Percentiles rank a stretch among this genome's conserved stretches.
Conservation (phyloP, 2,888 invertebrate genomes). For the Apotomis betuletana region DNA sequence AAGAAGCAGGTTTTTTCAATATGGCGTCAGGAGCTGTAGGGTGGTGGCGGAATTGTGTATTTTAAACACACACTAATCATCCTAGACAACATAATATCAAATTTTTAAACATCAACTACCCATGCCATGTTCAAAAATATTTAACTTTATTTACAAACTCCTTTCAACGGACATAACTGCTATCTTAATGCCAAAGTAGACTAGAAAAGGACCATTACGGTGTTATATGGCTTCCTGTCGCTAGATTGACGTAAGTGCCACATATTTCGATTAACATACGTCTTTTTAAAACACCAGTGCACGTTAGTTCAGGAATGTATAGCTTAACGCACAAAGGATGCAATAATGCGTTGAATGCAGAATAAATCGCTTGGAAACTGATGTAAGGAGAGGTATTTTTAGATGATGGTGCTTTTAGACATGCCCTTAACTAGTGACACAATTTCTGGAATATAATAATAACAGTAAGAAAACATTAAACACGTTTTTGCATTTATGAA, state of each 20-base stretch:
- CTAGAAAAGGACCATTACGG: conserved; percentile 23
- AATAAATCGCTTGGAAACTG: conserved; percentile 61
- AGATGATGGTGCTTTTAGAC: conserved; percentile 42
- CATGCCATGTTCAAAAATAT: neutral
- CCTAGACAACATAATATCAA: too few relatives aligned
- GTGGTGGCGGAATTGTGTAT: too few relatives aligned
- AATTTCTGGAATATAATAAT: neutral
- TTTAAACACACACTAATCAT: too few relatives aligned
- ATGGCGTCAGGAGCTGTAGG: too few relatives aligned
- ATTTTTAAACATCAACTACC: too few relatives aligned
- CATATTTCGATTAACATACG: neutral
- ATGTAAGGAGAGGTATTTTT: conserved; percentile 58
- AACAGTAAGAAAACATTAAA: too few relatives aligned
- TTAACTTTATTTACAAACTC: conserved; percentile 10
- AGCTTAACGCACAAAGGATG: conserved; percentile 63
- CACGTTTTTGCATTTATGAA: too few relatives aligned
- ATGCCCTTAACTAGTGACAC: neutral
- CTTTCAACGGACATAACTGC: conserved; percentile 6
- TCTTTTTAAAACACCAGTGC: neutral
- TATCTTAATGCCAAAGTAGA: conserved; percentile 26
- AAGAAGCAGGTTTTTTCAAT: too few relatives aligned
- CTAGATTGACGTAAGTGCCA: neutral
- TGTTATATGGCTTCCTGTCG: neutral
- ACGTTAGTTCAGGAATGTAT: conserved; percentile 26
- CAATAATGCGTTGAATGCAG: conserved; percentile 64